Conservation (phyloP, 64 coral and sea anemone species). For the Stichodactyla helianthus region DNA sequence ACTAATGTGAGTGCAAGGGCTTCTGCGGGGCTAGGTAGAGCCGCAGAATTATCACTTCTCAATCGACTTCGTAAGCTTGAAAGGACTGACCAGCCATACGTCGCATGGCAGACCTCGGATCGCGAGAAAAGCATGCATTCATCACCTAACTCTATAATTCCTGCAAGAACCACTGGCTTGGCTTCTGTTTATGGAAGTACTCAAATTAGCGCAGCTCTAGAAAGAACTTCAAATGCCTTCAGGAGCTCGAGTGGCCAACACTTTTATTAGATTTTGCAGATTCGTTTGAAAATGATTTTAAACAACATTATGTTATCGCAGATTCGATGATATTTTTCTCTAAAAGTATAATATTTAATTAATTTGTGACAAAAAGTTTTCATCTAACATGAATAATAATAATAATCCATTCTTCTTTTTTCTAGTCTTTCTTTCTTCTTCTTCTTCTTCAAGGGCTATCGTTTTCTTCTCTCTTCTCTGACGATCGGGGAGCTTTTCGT, state of each 20-base stretch:
- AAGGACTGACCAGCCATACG: neutral
- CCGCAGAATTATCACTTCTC: neutral
- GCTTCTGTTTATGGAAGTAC: neutral
- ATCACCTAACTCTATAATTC: neutral
- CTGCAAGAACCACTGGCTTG: neutral
- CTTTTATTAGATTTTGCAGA: too few relatives aligned
- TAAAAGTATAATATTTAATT: too few relatives aligned
- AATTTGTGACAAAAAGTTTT: too few relatives aligned
- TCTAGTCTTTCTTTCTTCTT: too few relatives aligned
- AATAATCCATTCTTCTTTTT: too few relatives aligned
- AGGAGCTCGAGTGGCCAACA: neutral
- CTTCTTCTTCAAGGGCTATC: too few relatives aligned
- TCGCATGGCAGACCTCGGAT: neutral
- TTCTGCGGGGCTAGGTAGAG: slow-evolving; percentile 6
- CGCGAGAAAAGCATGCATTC: neutral
- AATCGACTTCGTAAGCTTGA: slow-evolving; percentile 5
- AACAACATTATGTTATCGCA: too few relatives aligned
- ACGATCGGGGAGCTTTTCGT: too few relatives aligned
- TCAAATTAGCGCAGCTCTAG: neutral
- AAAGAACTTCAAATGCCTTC: neutral
- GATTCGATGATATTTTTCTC: too few relatives aligned
- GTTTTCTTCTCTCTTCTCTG: too few relatives aligned
- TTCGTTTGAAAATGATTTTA: too few relatives aligned
- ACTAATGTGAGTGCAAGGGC: neutral
- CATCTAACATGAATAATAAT: too few relatives aligned